These are phyloP conservation scores for Drosophila mulleri DNA, from an alignment of 2,888 invertebrate genomes.

Conservation along the genomic window DNA sequence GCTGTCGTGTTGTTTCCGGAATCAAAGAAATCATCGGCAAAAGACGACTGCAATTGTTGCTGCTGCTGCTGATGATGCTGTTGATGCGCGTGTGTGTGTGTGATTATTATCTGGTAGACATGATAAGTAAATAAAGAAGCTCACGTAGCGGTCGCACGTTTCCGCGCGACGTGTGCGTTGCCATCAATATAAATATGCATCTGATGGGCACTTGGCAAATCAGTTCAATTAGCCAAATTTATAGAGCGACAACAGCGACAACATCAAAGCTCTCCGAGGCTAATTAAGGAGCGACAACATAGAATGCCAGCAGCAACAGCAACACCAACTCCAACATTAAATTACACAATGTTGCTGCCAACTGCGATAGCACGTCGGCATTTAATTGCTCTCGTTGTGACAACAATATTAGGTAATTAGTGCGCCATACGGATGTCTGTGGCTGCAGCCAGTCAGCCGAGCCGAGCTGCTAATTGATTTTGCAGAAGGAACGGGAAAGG, in stretches of 20 bases:
- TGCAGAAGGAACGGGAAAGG: too few species aligned
- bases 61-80: neutral
- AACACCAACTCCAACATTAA: conserved; percentile 12
- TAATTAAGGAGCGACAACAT: conserved; percentile 47
- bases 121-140: conserved; percentile 61
- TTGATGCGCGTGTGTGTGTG: neutral
- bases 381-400: conserved; percentile 76
- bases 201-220: conserved; percentile 66
- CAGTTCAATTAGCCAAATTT: conserved; percentile 78
- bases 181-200: conserved; percentile 68
- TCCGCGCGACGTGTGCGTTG: conserved; percentile 63
- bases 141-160: conserved; percentile 66
- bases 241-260: conserved; percentile 41
- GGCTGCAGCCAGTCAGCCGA: neutral
- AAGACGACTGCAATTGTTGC: conserved; percentile 14
- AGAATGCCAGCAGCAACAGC: conserved; percentile 31
- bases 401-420: conserved; percentile 80
- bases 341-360: conserved; percentile 35
- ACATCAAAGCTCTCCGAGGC: conserved; percentile 19
- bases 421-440: conserved; percentile 36
- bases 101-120: conserved; percentile 47
- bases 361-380: conserved; percentile 63
- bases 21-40: conserved; percentile 41
- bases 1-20: conserved; percentile 49
- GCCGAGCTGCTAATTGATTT: conserved; percentile 42